Base-by-base conservation (phyloP, 2,888 invertebrate species). In the Cacoxenus indagator region DNA sequence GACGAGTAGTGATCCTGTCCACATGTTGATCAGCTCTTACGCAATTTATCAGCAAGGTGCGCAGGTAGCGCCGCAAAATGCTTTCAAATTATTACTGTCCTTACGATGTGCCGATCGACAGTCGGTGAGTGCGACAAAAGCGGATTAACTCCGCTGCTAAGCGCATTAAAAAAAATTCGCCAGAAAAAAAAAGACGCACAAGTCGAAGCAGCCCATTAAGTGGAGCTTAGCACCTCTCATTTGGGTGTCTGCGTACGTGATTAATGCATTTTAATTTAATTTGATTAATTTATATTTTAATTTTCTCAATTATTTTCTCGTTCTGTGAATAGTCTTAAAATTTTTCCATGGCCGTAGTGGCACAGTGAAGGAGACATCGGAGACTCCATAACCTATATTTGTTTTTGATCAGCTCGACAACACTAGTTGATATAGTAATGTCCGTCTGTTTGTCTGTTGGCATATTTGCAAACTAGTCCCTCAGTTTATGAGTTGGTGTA, bases 141-240 rank as follows among this genome's bases (percentile, higher is more conserved):
- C 55, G 55, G 55, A 55, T 55, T 55, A 55, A 55, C 55, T 55
- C 26, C 26, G 14, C 5, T 26, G 6, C 1, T 59, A 59, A 62
- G 45, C 61, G 61, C 61, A 62, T 62, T 62, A 62, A 6, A 14
- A 37, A 37, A 37, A 37, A 11, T 37, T 14, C 14, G 37, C 14
- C 14, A 37, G 37, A 8, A 37, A 37, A 4, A 37, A 37, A 14
- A 14, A 4, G 5, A 4, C 31, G n/a, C 37, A 2, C 37, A 37
- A 37, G 8, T 37, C 9, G 37, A 11, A 11, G 37, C 8, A 37
- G 37, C 37, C 9, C 37, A 37, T 37, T 37, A 37, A 37, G 37
- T 14, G 14, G 9, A 37, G 54, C 14, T 54, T 54, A 54, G 24
- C 54, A 54, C 26, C 54, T 54, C 26, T 26, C 24, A n/a, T 37